phyloP scores from a whole-genome alignment of 1,140 invertebrate genomes.

The Diorhabda sublineata region DNA sequence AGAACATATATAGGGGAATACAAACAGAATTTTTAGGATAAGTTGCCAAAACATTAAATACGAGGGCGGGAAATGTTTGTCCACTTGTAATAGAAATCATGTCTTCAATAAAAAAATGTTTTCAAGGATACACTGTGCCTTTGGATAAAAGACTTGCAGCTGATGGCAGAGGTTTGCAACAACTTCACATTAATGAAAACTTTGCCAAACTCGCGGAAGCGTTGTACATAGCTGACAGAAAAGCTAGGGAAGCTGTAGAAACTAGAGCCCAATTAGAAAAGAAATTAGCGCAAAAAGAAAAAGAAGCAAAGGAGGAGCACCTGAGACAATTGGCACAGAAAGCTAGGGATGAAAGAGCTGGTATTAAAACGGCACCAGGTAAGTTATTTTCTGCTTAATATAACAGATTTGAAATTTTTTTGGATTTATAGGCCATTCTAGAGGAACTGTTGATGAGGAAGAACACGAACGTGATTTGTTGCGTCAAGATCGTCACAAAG shows the following conservation, averaged over 20 bases:
- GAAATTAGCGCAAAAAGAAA: constrained; percentile 95
- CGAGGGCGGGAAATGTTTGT: too few relatives aligned
- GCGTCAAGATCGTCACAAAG: constrained; percentile 84
- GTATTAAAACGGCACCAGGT: constrained; percentile 56
- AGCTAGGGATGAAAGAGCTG: constrained; percentile 91
- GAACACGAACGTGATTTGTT: constrained; percentile 86
- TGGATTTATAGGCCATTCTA: constrained; percentile 34
- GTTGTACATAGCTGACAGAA: constrained; percentile 96
- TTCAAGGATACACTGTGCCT: constrained; percentile 87
- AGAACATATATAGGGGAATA: too few relatives aligned
- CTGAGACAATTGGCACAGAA: constrained; percentile 89
- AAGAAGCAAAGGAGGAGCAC: constrained; percentile 97
- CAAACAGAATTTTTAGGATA: too few relatives aligned
- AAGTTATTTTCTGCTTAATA: constrained; percentile 17
- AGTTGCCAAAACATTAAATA: too few relatives aligned
- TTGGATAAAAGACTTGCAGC: constrained; percentile 97
- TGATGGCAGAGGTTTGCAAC: constrained; percentile 94
- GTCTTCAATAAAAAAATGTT: background rate
- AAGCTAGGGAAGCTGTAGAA: constrained; percentile 95
- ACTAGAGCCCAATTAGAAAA: constrained; percentile 93
- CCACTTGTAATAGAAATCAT: too few relatives aligned
- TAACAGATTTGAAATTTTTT: background rate
- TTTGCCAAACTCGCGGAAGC: constrained; percentile 98
- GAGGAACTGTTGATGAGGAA: constrained; percentile 56
- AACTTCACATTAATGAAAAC: constrained; percentile 98